Conservation (phyloP, 2,797 vertebrate species). For the Strix occidentalis region DNA sequence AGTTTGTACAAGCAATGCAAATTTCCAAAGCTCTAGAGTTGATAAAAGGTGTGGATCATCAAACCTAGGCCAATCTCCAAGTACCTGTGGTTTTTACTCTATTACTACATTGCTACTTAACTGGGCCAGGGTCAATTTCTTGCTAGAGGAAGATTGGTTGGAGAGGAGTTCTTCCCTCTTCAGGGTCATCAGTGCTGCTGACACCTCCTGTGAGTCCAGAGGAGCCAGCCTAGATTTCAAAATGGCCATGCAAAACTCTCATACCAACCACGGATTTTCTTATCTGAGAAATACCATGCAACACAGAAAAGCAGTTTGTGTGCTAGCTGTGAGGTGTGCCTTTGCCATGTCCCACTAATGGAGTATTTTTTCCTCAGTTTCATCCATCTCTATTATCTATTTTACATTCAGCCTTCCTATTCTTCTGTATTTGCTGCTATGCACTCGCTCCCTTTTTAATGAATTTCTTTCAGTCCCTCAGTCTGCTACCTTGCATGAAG, state of each 20-base stretch:
- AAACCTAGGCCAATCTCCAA: background rate
- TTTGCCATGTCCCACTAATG: background rate
- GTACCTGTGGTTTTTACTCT: background rate
- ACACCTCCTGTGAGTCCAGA: background rate
- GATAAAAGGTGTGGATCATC: background rate
- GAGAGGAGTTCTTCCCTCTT: background rate
- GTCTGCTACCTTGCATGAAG: background rate
- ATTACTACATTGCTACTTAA: background rate
- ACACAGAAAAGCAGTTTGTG: background rate
- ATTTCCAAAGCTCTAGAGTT: background rate
- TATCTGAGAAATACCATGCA: background rate
- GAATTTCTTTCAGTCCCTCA: background rate
- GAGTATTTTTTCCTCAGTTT: background rate
- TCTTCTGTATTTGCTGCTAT: background rate
- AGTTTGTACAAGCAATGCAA: background rate
- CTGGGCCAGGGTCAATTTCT: background rate
- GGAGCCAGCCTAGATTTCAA: background rate
- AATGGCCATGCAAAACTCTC: background rate
- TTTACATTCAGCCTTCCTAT: background rate
- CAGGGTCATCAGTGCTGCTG: background rate
- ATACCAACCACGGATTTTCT: background rate
- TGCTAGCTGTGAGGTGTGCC: background rate
- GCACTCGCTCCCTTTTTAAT: background rate
- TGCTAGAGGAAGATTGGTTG: background rate
- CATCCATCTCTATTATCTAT: background rate